phyloP scores from a whole-genome alignment of 1,140 invertebrate genomes.

The Atta cephalotes region DNA sequence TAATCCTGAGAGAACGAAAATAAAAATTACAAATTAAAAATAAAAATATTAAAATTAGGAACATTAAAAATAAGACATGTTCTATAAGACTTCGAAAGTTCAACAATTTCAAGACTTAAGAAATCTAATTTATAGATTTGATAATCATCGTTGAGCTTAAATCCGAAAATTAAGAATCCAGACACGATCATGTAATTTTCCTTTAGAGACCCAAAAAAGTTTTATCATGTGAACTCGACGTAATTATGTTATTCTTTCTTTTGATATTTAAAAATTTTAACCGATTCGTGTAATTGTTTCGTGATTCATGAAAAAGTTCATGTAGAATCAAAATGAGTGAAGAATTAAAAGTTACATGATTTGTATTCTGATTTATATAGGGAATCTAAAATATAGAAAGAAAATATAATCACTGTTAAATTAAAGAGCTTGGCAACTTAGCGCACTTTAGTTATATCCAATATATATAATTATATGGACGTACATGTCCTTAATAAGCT shows the following conservation, averaged over 20 bases:
- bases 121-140: not conserved
- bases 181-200: not conserved
- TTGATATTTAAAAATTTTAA: not conserved
- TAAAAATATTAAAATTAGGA: too few species aligned
- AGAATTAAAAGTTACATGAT: slow-evolving; percentile 1
- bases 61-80: not conserved
- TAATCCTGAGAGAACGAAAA: not conserved
- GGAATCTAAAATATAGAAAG: not conserved
- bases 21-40: not conserved
- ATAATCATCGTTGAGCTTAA: not conserved
- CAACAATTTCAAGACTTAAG: not conserved
- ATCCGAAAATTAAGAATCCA: not conserved
- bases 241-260: too few species aligned
- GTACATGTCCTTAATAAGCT: slow-evolving; percentile 76
- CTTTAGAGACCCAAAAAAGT: not conserved
- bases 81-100: not conserved
- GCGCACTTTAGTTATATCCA: slow-evolving; percentile 51
- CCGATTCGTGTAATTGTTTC: not conserved
- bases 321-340: not conserved
- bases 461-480: slow-evolving; percentile 63
- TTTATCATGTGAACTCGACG: not conserved
- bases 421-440: not conserved
- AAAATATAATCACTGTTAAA: not conserved
- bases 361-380: not conserved
- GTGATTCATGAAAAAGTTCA: not conserved